Evolutionary conservation across 2,113 vertebrate species (phyloP), one percentile per base, ranked within the genome.

Genomic region (Prinia subflava): DNA sequence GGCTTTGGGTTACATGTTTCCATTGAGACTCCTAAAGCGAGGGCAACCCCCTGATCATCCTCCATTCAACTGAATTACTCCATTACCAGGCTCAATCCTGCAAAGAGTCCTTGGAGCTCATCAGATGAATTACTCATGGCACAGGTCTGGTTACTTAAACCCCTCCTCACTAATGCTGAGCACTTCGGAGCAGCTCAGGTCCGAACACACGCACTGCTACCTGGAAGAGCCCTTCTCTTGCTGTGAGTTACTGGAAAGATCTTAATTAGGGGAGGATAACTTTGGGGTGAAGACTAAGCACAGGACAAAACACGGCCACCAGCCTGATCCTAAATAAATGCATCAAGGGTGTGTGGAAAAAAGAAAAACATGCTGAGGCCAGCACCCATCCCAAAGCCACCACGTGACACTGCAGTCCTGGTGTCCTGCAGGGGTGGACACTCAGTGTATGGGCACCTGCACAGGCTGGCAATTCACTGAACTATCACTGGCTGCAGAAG

Each of bases 331-430:
- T 75, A 57, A 63, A 63, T 46, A 59, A 78, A 82, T 11, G 10
- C 28, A 44, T 49, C 53, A 69, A 70, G 41, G 25, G 35, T 1
- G 1, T 37, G 23, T 75, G 22, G 25, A 33, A 78, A 71, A 74
- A 56, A 47, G 10, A 8, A 65, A 47, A 41, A 7, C 0, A 0
- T 75, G 18, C 9, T 0, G 0, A 79, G 70, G 75, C 27, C 52
- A 78, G 25, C 33, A 56, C 6, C 47, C 52, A n/a, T 25, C 27
- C 56, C 52, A 59, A 31, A 56, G 39, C 31, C 47, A 31, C 31
- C 17, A 5, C 0, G 0, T 10, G 25, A 22, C 52, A 60, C 57
- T 2, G 0, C 4, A 14, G 15, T 31, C 59, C 41, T 8, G 13
- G 11, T 9, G 42, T 22, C 63, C 49, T 52, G 50, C 80, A 1